Percentiles rank a stretch among this genome's conserved stretches.
These are phyloP conservation scores for Chiloscyllium plagiosum DNA, from an alignment of 2,113 vertebrate genomes.

Conservation along the genomic window DNA sequence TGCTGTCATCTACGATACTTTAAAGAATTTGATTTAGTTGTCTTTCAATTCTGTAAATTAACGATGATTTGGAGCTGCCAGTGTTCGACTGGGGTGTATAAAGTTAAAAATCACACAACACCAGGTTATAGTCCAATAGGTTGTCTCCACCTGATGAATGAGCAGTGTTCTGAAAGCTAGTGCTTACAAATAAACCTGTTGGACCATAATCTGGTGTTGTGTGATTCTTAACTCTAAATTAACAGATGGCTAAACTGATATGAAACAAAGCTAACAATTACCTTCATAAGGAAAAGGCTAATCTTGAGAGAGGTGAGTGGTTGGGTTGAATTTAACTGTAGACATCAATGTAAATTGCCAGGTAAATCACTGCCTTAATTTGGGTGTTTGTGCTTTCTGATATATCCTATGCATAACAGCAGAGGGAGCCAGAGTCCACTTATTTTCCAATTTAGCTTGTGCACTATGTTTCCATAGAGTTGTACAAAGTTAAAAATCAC, in stretches of 20 bases:
- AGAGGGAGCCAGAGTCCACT: slow-evolving; percentile 9
- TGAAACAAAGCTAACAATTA: background rate
- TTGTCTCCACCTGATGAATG: no score
- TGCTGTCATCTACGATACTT: background rate
- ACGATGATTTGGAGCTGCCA: no score
- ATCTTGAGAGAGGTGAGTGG: background rate
- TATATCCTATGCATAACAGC: background rate
- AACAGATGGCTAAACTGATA: background rate
- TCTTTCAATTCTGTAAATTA: background rate
- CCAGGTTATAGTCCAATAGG: no score
- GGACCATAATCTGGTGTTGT: no score
- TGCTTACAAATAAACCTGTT: no score
- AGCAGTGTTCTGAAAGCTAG: no score
- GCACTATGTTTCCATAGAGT: background rate
- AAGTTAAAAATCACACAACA: no score
- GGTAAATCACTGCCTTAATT: background rate
- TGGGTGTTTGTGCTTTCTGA: background rate
- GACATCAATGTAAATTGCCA: background rate
- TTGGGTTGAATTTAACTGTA: background rate
- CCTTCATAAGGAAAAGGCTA: background rate
- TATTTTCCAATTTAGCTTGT: background rate
- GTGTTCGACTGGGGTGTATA: no score
- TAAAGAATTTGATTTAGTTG: background rate
- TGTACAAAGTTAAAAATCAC: no score
- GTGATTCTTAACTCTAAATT: no score